Conservation (phyloP, 1,140 invertebrate genomes). For the Mylabris phalerata region DNA sequence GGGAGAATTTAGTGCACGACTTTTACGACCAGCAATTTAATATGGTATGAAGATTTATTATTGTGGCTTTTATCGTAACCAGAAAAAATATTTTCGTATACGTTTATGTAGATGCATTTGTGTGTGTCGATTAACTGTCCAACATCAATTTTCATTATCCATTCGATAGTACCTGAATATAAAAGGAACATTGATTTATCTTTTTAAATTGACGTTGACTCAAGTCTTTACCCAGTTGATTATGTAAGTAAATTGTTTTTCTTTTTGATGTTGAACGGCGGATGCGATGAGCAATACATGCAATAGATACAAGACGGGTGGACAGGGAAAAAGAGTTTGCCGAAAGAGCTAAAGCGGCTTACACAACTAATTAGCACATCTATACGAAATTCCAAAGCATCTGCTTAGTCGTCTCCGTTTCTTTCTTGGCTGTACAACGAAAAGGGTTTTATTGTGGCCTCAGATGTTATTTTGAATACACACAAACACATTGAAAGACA, state of each 20-base stretch:
- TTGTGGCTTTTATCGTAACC: constrained; percentile 9
- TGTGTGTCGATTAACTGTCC: background rate
- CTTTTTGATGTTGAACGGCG: constrained; percentile 9
- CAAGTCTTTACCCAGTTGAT: too few relatives aligned
- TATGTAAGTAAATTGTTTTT: background rate
- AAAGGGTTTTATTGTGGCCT: constrained; percentile 19
- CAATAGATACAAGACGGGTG: constrained; percentile 1
- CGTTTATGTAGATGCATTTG: background rate
- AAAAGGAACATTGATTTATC: background rate
- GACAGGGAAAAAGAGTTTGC: constrained; percentile 17
- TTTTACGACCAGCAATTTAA: constrained; percentile 14
- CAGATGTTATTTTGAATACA: constrained; percentile 19
- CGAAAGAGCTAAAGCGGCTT: constrained; percentile 35
- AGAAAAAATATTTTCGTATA: background rate
- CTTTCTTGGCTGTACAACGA: background rate
- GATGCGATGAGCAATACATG: constrained; percentile 5
- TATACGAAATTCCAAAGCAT: constrained; percentile 38
- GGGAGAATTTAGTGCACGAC: constrained; percentile 13
- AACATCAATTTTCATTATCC: background rate
- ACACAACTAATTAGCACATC: constrained; percentile 37
- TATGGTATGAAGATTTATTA: constrained; percentile 15
- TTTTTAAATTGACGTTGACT: background rate
- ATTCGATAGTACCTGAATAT: too few relatives aligned
- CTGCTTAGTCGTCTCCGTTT: constrained; percentile 9
- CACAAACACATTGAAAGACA: constrained; percentile 7